Conservation (phyloP, 2,113 vertebrate species). For the Eptesicus fuscus region DNA sequence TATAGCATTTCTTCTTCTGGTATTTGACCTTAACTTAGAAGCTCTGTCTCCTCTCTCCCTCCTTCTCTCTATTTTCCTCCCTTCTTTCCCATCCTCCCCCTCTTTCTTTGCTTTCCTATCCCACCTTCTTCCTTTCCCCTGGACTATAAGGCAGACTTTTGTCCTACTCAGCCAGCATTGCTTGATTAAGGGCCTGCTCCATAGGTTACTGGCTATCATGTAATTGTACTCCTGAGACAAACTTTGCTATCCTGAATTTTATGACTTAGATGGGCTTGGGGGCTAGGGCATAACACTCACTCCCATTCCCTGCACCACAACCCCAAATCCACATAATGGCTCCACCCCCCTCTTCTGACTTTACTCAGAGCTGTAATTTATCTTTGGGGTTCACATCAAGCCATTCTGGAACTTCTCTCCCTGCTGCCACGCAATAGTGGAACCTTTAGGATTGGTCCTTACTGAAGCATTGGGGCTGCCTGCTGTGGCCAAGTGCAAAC, state of each 20-base stretch:
- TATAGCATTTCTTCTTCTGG: conserved; percentile 31
- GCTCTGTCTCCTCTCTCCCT: background rate
- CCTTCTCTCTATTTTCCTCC: background rate
- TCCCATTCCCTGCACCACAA: background rate
- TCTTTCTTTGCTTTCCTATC: rapidly evolving
- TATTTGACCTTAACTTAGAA: conserved; percentile 40
- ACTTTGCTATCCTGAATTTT: background rate
- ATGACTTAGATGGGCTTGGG: background rate
- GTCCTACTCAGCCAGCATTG: background rate
- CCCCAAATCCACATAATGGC: background rate
- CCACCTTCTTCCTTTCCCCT: background rate
- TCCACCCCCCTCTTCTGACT: background rate
- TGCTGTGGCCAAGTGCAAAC: background rate
- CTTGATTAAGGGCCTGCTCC: background rate
- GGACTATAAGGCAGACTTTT: background rate
- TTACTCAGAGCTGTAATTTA: background rate
- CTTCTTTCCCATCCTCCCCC: rapidly evolving
- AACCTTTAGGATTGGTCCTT: background rate
- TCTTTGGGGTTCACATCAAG: background rate
- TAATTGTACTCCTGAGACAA: conserved; percentile 1
- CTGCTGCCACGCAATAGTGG: no score
- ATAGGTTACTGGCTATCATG: background rate
- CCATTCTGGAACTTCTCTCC: background rate
- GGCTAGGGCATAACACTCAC: background rate
- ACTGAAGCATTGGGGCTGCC: background rate